phyloP scores from a whole-genome alignment of 2,797 vertebrate genomes.

The Emys orbicularis region DNA sequence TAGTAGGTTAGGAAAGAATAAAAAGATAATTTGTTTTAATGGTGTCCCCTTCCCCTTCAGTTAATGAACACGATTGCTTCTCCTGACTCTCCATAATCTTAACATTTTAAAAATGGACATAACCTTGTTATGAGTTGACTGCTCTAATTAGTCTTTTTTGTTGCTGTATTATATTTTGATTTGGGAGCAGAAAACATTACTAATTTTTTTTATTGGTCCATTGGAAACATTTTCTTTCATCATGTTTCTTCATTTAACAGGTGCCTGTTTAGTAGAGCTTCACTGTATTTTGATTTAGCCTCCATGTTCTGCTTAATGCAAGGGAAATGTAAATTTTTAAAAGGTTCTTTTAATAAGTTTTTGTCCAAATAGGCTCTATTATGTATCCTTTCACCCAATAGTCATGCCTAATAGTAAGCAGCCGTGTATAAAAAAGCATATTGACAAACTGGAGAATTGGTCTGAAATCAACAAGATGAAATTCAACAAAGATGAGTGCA shows the following conservation, averaged over 20 bases:
- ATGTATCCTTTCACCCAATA: background rate
- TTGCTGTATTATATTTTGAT: background rate
- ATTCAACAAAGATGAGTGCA: background rate
- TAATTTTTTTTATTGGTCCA: fast-evolving
- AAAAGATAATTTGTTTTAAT: background rate
- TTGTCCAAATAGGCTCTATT: background rate
- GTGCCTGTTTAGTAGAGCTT: background rate
- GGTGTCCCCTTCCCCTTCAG: background rate
- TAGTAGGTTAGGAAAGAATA: slow-evolving; percentile 29
- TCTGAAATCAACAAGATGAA: background rate
- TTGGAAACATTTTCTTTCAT: background rate
- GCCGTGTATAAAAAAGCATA: fast-evolving
- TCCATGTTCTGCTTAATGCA: background rate
- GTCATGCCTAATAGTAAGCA: fast-evolving
- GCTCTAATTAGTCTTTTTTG: background rate
- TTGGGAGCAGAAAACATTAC: background rate
- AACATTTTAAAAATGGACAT: background rate
- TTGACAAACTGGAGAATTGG: background rate
- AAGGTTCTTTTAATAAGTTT: background rate
- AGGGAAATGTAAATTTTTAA: background rate
- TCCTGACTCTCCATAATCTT: background rate
- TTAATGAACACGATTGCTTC: background rate
- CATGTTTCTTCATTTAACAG: background rate
- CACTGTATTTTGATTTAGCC: background rate
- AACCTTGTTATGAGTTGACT: background rate